Evolutionary conservation across 2,888 invertebrate species (phyloP), one percentile per base, ranked within the genome.

Genomic region (Caenorhabditis sp.): DNA sequence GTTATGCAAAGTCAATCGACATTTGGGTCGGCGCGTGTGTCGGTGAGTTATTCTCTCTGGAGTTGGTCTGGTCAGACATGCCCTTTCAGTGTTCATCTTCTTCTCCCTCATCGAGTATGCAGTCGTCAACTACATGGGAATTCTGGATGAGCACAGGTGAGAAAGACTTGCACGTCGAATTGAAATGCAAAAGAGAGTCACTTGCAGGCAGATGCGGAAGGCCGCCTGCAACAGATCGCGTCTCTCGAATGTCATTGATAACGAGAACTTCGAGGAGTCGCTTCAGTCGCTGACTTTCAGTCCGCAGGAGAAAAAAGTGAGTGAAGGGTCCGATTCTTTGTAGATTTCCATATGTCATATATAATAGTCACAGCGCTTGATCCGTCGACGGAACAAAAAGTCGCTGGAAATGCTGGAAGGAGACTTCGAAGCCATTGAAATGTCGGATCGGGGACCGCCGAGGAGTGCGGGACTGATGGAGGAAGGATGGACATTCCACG

Each of bases 1-100:
- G 83, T 52, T 89, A 89, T 65, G 87, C 87, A 15, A 89, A 89
- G 70, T 86, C 88, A 13, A 86, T 89, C 35, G 89, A 89, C 74
- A 85, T 89, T 45, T 89, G 89, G 88, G 85, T 85, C 35, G 84
- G 86, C 15, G 84, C 82, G 7, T 87, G 87, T 70, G 84, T 85
- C 15, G 80, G 81, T 83, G 17, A 70, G 79, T 59, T 22, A 11
- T 20, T 48, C 3, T 2, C 7, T n/a, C n/a, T n/a, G n/a, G n/a
- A n/a, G n/a, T n/a, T n/a, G n/a, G n/a, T n/a, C n/a, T n/a, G n/a
- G n/a, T 35, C 35, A 30, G 6, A 30, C 30, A 30, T 74, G 79
- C 39, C 11, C 8, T 58, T 79, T 46, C 68, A 75, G 86, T 88
- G 11, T 87, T 87, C 77, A 86, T 88, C 46, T 88, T 87, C 72